phyloP scores from a whole-genome alignment of 2,113 vertebrate genomes.

The Pitta sordida region DNA sequence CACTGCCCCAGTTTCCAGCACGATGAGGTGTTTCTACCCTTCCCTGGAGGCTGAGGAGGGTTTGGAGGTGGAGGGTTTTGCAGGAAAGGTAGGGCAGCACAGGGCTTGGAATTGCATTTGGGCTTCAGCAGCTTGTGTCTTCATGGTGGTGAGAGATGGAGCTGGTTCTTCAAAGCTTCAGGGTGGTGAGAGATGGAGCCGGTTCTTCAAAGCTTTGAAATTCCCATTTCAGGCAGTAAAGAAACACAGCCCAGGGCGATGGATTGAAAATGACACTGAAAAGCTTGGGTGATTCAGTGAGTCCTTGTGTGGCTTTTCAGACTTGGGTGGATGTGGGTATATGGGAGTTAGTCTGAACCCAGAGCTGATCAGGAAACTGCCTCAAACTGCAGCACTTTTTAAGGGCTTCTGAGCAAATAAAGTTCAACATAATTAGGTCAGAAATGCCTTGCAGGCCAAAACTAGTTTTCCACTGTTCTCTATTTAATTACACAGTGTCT shows the following conservation, averaged over 20 bases:
- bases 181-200: neutral
- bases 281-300: neutral
- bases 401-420: slow-evolving; percentile 55
- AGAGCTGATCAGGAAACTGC: neutral
- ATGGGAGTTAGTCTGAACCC: neutral
- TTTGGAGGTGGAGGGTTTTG: neutral
- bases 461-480: slow-evolving; percentile 52
- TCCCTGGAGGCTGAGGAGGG: neutral
- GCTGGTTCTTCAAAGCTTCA: neutral
- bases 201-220: neutral
- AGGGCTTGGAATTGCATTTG: neutral
- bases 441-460: slow-evolving; percentile 58
- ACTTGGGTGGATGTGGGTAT: neutral
- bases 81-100: neutral
- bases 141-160: neutral
- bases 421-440: slow-evolving; percentile 56
- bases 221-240: neutral
- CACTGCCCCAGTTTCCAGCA: neutral
- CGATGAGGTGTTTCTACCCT: neutral
- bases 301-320: neutral
- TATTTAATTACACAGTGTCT: slow-evolving; percentile 44
- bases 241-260: neutral
- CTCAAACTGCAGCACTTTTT: slow-evolving; percentile 19
- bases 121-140: neutral
- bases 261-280: neutral